Percentiles rank a stretch among this genome's conserved stretches.
phyloP scores from a whole-genome alignment of 2,888 invertebrate genomes.

The Phyto melanocephala region DNA sequence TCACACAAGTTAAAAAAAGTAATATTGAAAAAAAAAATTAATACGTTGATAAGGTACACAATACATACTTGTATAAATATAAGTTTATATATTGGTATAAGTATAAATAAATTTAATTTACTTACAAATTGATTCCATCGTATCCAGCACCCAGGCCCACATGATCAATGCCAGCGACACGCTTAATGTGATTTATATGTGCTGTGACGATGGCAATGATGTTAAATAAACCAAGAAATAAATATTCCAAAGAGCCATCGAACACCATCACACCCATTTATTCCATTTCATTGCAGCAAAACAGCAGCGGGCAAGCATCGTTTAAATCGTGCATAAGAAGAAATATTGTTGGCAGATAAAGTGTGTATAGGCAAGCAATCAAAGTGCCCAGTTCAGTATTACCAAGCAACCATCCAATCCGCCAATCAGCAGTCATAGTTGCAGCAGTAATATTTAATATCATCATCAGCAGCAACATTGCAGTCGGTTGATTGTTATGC shows the following conservation, averaged over 20 bases:
- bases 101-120: conserved; percentile 76
- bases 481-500: conserved; percentile 54
- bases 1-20: neutral
- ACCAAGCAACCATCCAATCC: conserved; percentile 16
- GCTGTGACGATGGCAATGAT: conserved; percentile 80
- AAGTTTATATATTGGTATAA: neutral
- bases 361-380: neutral
- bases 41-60: neutral
- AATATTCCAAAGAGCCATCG: conserved; percentile 27
- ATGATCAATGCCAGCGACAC: conserved; percentile 91
- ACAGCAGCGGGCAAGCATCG: conserved; percentile 15
- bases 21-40: conserved; percentile 27
- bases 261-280: neutral
- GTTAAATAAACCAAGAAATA: conserved; percentile 42
- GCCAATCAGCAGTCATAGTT: conserved; percentile 8
- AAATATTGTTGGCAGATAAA: neutral
- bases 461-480: conserved; percentile 55
- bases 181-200: conserved; percentile 93
- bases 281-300: neutral
- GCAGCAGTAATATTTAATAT: conserved; percentile 39
- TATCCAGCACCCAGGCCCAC: conserved; percentile 93
- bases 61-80: neutral
- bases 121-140: conserved; percentile 95
- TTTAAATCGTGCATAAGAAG: neutral
- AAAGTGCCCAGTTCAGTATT: conserved; percentile 27